Conservation (phyloP, 1,140 invertebrate species). For the Himalopsyche phryganea region DNA sequence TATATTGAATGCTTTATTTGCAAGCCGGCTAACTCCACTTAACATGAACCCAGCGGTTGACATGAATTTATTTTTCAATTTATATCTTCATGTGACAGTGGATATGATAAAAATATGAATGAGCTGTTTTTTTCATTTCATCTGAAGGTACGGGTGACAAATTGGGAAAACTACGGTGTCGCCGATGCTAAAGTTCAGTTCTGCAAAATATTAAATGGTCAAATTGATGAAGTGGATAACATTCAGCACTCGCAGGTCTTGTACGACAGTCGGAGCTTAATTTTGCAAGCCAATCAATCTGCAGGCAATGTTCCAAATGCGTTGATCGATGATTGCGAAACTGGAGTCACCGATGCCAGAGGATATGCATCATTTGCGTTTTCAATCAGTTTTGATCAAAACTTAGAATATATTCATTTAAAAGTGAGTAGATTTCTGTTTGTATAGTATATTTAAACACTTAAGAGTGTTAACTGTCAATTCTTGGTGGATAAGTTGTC, state of each 20-base stretch:
- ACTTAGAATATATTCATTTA: constrained; percentile 14
- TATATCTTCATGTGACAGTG: no score
- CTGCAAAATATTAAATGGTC: constrained; percentile 16
- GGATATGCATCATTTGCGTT: constrained; percentile 25
- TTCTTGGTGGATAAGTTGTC: no score
- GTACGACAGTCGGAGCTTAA: background rate
- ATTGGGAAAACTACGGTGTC: constrained; percentile 18
- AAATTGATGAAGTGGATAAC: constrained; percentile 18
- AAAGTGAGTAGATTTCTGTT: constrained; percentile 25
- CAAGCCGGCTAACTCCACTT: no score
- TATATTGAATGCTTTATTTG: no score
- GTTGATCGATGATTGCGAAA: constrained; percentile 16
- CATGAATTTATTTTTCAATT: no score
- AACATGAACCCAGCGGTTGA: no score
- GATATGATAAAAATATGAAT: no score
- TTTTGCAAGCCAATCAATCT: background rate
- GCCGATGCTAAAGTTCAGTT: constrained; percentile 23
- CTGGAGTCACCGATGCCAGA: constrained; percentile 1
- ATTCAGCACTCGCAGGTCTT: background rate
- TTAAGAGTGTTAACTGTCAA: background rate
- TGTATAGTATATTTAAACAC: background rate
- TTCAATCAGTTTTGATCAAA: constrained; percentile 5
- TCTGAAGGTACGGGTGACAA: constrained; percentile 24
- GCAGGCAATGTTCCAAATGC: background rate
- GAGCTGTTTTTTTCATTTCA: background rate